These are phyloP conservation scores for Heteromormyrus szaboi DNA, from an alignment of 2,797 vertebrate species.

Conservation along the genomic window DNA sequence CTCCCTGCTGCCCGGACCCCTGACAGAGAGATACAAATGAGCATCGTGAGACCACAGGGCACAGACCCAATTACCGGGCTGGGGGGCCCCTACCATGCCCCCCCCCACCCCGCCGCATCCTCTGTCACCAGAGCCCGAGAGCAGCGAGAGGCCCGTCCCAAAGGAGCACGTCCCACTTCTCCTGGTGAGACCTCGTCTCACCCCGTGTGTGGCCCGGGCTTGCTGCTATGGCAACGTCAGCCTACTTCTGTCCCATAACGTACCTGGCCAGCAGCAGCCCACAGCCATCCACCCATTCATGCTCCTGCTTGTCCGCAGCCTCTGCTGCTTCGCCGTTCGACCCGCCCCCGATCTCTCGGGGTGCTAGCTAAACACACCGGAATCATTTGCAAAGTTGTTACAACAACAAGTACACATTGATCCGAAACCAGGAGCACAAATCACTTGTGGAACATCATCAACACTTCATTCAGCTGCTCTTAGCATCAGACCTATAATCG, in stretches of 20 bases:
- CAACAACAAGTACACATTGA: neutral
- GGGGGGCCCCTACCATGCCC: neutral
- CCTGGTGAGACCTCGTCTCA: neutral
- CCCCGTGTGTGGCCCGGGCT: neutral
- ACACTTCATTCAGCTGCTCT: neutral
- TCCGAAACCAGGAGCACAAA: neutral
- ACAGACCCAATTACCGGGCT: slow-evolving; percentile 7
- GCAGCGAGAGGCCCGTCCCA: neutral
- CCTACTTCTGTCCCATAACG: neutral
- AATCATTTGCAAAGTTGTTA: neutral
- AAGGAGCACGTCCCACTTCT: neutral
- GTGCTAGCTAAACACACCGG: neutral
- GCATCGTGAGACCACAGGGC: neutral
- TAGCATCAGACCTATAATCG: neutral
- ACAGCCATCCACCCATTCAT: neutral
- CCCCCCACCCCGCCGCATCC: neutral
- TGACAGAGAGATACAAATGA: neutral
- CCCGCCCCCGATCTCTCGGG: neutral
- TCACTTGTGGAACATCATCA: neutral
- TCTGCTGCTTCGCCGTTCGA: neutral
- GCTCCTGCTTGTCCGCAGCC: neutral
- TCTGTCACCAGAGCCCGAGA: neutral
- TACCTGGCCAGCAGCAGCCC: neutral
- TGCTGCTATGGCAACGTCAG: neutral
- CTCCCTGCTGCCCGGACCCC: neutral